Base-by-base conservation (phyloP, 2,797 vertebrate species). In the Danio jaintianensis region DNA sequence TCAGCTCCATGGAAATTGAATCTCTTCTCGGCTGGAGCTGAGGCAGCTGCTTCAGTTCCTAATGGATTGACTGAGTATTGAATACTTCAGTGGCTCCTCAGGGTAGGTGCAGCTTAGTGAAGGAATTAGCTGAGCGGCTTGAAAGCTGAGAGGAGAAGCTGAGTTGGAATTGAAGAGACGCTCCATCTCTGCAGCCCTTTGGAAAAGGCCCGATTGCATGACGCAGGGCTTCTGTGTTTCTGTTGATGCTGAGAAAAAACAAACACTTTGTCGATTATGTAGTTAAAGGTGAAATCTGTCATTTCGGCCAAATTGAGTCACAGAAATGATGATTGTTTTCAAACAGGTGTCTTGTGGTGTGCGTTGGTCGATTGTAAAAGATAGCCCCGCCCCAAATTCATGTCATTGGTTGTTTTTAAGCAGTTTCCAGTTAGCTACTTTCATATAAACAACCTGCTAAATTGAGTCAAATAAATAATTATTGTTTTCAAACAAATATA, bases 51-150 rank as follows among this genome's bases (percentile, higher is more conserved):
- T 88, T 90, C 83, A 79, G 83, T 85, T 89, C 81, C 85, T 90
- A 90, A 90, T 91, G 88, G 88, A 88, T 83, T 87, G 86, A 88
- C 88, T 76, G 89, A 87, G 88, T 89, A 90, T 87, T 89, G 88
- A 90, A 88, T 85, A 84, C 86, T 87, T 85, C 85, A 86, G 84
- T 85, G 85, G 83, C 80, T 89, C 86, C 87, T 90, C 75, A 20
- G 87, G 88, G 86, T 88, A 85, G 86, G 75, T 87, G 86, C 87
- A 82, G 89, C 90, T 90, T 89, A 90, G 86, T 58, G 48, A 80
- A 84, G 87, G 87, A 90, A 87, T 88, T 89, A 90, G 86, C 71
- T 78, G 43, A 81, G 85, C 66, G 77, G 81, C 85, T 84, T 89
- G 86, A 88, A 89, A 89, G 87, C 82, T 83, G 85, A 85, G 82